phyloP scores from a whole-genome alignment of 2,113 vertebrate species.

The Morone saxatilis region DNA sequence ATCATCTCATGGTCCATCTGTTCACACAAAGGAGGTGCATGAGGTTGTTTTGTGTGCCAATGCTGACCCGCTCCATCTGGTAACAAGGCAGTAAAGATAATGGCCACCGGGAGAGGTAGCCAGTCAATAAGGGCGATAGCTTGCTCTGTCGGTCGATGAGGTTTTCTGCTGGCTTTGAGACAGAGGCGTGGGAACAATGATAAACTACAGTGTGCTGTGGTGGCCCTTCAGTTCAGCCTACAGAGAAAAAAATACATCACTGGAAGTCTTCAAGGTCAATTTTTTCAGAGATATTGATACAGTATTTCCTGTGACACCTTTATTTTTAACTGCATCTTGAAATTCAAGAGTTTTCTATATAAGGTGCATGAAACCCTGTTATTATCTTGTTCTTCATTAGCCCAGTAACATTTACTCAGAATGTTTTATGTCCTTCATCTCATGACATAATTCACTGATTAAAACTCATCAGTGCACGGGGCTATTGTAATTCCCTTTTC shows the following conservation, averaged over 20 bases:
- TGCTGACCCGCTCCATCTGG: slow-evolving; percentile 64
- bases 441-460: slow-evolving; percentile 27
- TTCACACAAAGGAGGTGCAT: slow-evolving; percentile 36
- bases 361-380: neutral
- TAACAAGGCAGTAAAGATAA: slow-evolving; percentile 68
- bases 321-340: slow-evolving; percentile 13
- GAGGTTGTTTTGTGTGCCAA: slow-evolving; percentile 37
- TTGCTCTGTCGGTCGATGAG: slow-evolving; percentile 32
- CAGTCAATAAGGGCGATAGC: slow-evolving; percentile 48
- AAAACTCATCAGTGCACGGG: slow-evolving; percentile 29
- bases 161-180: slow-evolving; percentile 35
- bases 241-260: neutral
- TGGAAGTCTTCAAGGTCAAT: neutral
- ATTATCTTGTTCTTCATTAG: neutral
- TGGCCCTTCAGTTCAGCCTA: slow-evolving; percentile 9
- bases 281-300: slow-evolving; percentile 3
- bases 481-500: slow-evolving; percentile 14
- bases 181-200: slow-evolving; percentile 26
- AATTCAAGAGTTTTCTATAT: slow-evolving; percentile 9
- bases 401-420: slow-evolving; percentile 17
- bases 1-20: slow-evolving; percentile 68
- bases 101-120: slow-evolving; percentile 36
- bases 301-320: neutral
- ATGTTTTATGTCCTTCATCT: slow-evolving; percentile 36
- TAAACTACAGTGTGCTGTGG: neutral